Base-by-base conservation (phyloP, 1,140 invertebrate genomes). In the Eueides isabella region DNA sequence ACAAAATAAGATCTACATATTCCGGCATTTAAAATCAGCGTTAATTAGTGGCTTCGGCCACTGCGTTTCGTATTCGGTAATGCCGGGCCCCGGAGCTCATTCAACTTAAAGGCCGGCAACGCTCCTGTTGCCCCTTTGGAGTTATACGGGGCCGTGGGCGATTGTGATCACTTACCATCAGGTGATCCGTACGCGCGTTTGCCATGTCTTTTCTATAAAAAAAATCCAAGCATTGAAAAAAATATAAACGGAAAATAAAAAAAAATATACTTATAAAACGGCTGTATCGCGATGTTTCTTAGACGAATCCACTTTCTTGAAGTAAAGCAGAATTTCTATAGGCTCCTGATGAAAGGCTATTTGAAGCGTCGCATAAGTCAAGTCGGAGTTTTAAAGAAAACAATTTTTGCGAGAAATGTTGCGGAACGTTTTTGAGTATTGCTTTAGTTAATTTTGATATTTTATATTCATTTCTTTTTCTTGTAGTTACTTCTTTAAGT, bases 291-390 rank as follows among this genome's bases (percentile, higher is more conserved):
- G 48, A 67, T 38, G 55, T 64, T 78, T 79, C 76, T 74, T 31
- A 75, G 71, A 69, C 67, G 67, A 63, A 68, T 38, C 66, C 48
- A 62, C 44, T 67, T 61, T 74, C 66, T 67, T 74, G 35, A 68
- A 63, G 55, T 64, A 48, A 74, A 74, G 33, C 71, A 71, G 35
- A 72, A 62, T 76, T 76, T 81, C 62, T 73, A 77, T 77, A 66
- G 75, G 63, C 28, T 48, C 61, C 71, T 77, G 71, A 77, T 77
- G 75, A 77, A 77, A 77, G 64, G 61, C 31, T 62, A 63, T 67
- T 75, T 65, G 44, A 71, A 68, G 35, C 61, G 61, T 33, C 38
- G 66, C 61, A 65, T 61, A 71, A 64, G 69, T 71, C 62, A 69
- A 74, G 72, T 74, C 38, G 66, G 35, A 69, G 66, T 74, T 74